Evolutionary conservation across 2,888 invertebrate genomes (phyloP), one percentile per base, ranked within the genome.

Genomic region (Drosophila sordidula): DNA sequence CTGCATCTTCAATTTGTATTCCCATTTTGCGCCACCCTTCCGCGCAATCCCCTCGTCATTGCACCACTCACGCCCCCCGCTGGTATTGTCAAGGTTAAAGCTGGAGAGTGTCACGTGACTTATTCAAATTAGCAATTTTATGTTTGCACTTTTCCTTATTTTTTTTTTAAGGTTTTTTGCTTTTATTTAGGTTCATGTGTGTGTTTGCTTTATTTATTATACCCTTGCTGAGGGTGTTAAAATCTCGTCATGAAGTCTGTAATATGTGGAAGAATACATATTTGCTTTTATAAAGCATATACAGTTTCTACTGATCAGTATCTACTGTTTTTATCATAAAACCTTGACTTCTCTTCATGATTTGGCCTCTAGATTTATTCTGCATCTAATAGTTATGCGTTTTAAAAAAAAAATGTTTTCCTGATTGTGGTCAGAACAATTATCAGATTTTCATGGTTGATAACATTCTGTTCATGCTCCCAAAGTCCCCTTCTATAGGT

Each of bases 121-220:
- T 85, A 85, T 85, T 88, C 86, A 85, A 85, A 85, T 88, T 85
- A 85, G 80, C 75, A 88, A 83, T 86, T 85, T 88, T 75, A 82
- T 88, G 80, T 82, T 85, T 78, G 82, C 78, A 70, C 79, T 84
- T 76, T 64, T 59, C 39, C 54, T 26, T 55, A 12, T 57, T 36
- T 38, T 36, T 34, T 32, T 52, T 47, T 16, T 51, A 39, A 11
- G 34, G 22, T 45, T 49, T 41, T 11, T 50, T 25, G 74, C 54
- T 46, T 34, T 56, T 51, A 22, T 42, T 74, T 65, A 45, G 32
- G 49, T 50, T 18, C 55, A 38, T 54, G 14, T 66, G 44, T 41
- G 22, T 59, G 39, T 39, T 11, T 47, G 36, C 32, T 29, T 32
- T 5, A 1, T 25, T 45, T 45, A n/a, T 14, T 52, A 8, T 42